Evolutionary conservation across 2,888 invertebrate species (phyloP).

Genomic region (Schizaphis graminum): DNA sequence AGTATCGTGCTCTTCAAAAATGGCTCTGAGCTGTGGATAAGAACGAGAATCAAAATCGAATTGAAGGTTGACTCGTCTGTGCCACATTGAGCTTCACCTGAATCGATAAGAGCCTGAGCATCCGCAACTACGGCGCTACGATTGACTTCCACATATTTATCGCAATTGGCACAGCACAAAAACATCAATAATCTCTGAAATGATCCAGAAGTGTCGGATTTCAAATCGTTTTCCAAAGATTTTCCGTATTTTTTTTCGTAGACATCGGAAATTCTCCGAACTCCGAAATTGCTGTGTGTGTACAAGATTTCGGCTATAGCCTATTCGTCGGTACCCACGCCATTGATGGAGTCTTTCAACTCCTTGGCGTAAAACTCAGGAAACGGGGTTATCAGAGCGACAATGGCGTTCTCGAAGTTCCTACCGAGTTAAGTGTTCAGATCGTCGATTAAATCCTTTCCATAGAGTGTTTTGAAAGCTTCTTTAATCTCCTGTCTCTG

Average conservation of each 20-base stretch:
- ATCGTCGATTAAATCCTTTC: slow-evolving; percentile 75
- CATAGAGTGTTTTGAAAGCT: slow-evolving; percentile 92
- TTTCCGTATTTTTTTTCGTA: slow-evolving; percentile 78
- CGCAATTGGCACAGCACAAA: slow-evolving; percentile 82
- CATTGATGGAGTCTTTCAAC: slow-evolving; percentile 72
- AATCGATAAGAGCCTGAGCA: slow-evolving; percentile 83
- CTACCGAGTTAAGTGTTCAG: slow-evolving; percentile 73
- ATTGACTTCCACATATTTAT: slow-evolving; percentile 84
- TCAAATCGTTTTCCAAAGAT: slow-evolving; percentile 86
- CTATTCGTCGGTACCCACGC: slow-evolving; percentile 73
- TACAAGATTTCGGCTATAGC: slow-evolving; percentile 73
- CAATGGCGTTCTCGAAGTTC: slow-evolving; percentile 72
- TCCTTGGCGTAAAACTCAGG: slow-evolving; percentile 73
- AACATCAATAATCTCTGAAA: slow-evolving; percentile 93
- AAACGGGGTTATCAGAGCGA: slow-evolving; percentile 72
- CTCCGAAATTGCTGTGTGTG: too few relatives aligned
- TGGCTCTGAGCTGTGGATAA: slow-evolving; percentile 72
- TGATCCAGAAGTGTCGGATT: slow-evolving; percentile 95
- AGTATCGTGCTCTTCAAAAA: slow-evolving; percentile 74
- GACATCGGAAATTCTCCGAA: slow-evolving; percentile 70
- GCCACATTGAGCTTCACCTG: slow-evolving; percentile 75
- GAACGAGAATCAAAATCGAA: slow-evolving; percentile 72
- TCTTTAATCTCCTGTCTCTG: slow-evolving; percentile 92
- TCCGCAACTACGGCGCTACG: slow-evolving; percentile 82
- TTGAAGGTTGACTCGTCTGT: slow-evolving; percentile 73